Percentiles rank a stretch among this genome's conserved stretches.
These are phyloP conservation scores for Gallinago media DNA, from an alignment of 2,113 vertebrate genomes.

Conservation along the genomic window DNA sequence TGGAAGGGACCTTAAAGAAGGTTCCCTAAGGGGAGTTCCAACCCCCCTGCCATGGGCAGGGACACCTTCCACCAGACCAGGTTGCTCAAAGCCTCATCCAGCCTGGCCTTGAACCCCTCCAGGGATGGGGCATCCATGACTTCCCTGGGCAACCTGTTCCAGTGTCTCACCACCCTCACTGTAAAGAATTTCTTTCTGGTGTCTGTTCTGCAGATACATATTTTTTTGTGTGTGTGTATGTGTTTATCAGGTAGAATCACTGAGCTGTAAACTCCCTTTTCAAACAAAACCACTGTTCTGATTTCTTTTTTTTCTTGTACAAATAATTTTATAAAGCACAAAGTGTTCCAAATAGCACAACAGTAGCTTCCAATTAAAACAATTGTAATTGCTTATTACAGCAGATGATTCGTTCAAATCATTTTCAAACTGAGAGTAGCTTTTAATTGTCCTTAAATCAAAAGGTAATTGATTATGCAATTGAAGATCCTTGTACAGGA, in stretches of 20 bases:
- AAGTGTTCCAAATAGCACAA: not conserved
- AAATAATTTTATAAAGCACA: not conserved
- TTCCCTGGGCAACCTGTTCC: no score
- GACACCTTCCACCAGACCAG: no score
- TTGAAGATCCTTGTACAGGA: not conserved
- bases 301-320: not conserved
- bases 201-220: not conserved
- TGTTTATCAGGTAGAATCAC: not conserved
- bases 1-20: no score
- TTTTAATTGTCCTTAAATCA: constrained; percentile 43
- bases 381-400: constrained; percentile 18
- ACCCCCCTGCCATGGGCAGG: no score
- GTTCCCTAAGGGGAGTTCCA: no score
- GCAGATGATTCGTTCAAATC: not conserved
- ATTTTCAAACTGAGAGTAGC: not conserved
- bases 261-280: not conserved
- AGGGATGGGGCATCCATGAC: no score
- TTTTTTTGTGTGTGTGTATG: not conserved
- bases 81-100: no score
- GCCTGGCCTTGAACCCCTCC: no score
- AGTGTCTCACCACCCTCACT: no score
- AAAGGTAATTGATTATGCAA: constrained; percentile 25
- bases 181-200: no score
- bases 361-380: constrained; percentile 15
- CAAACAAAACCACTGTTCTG: not conserved